Conservation (phyloP, 53 echinoderm and acorn worm genomes). For the Paracentrotus lividus region DNA sequence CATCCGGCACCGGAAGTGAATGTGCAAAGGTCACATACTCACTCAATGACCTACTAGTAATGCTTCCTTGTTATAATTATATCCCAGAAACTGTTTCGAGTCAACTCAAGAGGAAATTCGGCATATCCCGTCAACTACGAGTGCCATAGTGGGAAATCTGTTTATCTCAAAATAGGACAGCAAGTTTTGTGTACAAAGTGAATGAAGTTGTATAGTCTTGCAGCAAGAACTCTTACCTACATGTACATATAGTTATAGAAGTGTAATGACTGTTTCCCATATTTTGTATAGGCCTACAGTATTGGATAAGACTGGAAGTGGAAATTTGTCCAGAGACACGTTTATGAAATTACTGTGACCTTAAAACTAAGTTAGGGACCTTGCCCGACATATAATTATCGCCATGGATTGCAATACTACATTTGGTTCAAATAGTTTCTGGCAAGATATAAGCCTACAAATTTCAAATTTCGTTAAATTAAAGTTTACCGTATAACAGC, state of each 20-base stretch:
- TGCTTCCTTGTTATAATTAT: not conserved
- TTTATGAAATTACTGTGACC: not conserved
- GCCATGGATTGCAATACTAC: too few species aligned
- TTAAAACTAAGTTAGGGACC: not conserved
- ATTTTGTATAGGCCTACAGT: too few species aligned
- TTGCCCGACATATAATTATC: conserved; percentile 2
- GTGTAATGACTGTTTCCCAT: too few species aligned
- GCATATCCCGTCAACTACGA: conserved; percentile 48
- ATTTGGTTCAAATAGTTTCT: too few species aligned
- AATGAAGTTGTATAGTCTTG: not conserved
- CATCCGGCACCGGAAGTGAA: conserved; percentile 65
- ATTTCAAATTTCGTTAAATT: too few species aligned
- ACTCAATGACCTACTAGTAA: conserved; percentile 32
- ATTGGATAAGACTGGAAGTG: too few species aligned
- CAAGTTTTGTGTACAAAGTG: conserved; percentile 4
- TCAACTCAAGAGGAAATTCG: conserved; percentile 61
- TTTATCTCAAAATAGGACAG: conserved; percentile 16
- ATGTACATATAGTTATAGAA: too few species aligned
- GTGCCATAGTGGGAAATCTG: too few species aligned
- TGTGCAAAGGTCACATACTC: conserved; percentile 62
- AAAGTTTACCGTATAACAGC: too few species aligned
- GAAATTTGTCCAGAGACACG: not conserved
- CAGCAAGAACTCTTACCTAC: not conserved
- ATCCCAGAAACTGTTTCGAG: conserved; percentile 50
- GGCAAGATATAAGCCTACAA: too few species aligned